A percentile compares a stretch with the other conserved stretches of the same genome.
These are phyloP conservation scores for Caenorhabditis plicata DNA, from an alignment of 2,888 invertebrate genomes.

Conservation along the genomic window DNA sequence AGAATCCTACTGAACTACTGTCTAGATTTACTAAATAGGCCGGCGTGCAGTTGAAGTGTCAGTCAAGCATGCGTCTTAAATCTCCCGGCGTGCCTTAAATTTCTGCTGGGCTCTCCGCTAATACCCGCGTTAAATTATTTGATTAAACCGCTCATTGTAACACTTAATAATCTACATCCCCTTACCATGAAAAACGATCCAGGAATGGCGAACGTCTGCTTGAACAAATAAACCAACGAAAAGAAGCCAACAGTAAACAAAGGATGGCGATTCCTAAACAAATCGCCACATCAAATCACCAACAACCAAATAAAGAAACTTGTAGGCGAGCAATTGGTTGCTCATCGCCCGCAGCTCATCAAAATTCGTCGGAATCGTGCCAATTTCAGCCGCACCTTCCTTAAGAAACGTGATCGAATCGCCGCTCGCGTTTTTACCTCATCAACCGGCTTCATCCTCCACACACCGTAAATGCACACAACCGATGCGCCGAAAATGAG, in stretches of 20 bases:
- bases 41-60: no score
- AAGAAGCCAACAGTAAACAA: constrained; percentile 16
- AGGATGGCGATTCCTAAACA: constrained; percentile 18
- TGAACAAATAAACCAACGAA: constrained; percentile 70
- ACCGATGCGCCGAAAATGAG: constrained; percentile 13
- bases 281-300: no score
- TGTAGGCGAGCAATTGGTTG: no score
- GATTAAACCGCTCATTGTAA: not conserved
- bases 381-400: constrained; percentile 16
- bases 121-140: not conserved
- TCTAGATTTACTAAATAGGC: no score
- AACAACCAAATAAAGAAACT: no score
- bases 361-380: constrained; percentile 13
- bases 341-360: no score
- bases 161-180: not conserved
- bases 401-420: constrained; percentile 8
- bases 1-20: no score
- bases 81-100: no score
- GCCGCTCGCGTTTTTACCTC: constrained; percentile 8
- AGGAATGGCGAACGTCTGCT: constrained; percentile 72
- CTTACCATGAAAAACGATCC: constrained; percentile 71
- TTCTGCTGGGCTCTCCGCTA: no score
- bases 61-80: no score
- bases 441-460: constrained; percentile 20
- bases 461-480: constrained; percentile 12